Conservation (phyloP, 2,888 invertebrate genomes). For the Acanthoscelides obtectus region DNA sequence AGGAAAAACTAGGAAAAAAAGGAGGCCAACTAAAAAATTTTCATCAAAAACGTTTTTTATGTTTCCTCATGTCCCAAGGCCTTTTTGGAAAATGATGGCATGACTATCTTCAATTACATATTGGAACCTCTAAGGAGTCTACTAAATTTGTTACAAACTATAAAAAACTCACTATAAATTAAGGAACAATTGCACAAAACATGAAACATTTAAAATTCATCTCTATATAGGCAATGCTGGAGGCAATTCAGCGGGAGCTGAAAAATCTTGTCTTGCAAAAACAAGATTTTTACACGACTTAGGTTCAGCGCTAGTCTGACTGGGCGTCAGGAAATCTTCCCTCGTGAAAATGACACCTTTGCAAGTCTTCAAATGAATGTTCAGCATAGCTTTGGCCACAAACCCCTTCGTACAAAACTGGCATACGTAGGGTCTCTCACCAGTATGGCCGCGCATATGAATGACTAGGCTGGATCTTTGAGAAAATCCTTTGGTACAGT, state of each 20-base stretch:
- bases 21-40: too few species aligned
- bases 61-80: too few species aligned
- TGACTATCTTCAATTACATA: too few species aligned
- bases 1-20: too few species aligned
- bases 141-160: background rate
- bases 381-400: slow-evolving; percentile 59
- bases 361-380: slow-evolving; percentile 56
- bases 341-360: slow-evolving; percentile 30
- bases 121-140: too few species aligned
- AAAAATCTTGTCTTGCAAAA: background rate
- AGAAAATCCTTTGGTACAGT: slow-evolving; percentile 59
- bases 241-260: background rate
- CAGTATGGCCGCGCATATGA: slow-evolving; percentile 61
- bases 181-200: background rate
- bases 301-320: background rate
- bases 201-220: background rate
- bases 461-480: slow-evolving; percentile 61
- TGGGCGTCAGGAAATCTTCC: background rate
- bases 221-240: background rate
- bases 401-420: slow-evolving; percentile 57
- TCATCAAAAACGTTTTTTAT: too few species aligned
- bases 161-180: background rate
- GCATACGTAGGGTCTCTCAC: slow-evolving; percentile 58
- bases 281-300: background rate
- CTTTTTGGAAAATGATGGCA: too few species aligned